Evolutionary conservation across 2,113 vertebrate genomes (phyloP).

Genomic region (Sinocyclocheilus anshuiensis): DNA sequence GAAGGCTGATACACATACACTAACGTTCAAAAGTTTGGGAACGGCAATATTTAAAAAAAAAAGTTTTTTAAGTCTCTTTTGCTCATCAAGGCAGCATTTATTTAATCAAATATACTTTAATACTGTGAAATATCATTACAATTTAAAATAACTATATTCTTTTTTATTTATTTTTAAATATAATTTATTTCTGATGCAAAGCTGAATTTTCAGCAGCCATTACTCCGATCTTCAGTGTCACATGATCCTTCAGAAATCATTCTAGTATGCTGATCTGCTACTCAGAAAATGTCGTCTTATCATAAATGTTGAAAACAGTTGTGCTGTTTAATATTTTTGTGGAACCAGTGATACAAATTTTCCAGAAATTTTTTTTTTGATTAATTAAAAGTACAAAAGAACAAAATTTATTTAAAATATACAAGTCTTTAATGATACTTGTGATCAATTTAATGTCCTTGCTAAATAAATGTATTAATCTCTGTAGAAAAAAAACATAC

Average conservation of each 20-base stretch:
- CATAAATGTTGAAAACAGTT: not conserved
- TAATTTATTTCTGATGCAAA: not conserved
- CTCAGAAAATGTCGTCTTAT: not conserved
- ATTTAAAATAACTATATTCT: not conserved
- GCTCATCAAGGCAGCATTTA: not conserved
- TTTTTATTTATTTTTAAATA: not conserved
- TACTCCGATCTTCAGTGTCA: not conserved
- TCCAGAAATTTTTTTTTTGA: not conserved
- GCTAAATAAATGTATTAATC: not conserved
- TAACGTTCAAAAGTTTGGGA: not conserved
- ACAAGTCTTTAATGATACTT: not conserved
- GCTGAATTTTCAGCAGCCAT: not conserved
- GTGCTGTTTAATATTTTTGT: not conserved
- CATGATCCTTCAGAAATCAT: not conserved
- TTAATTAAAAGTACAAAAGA: not conserved
- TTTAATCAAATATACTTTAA: not conserved
- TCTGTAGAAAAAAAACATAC: not conserved
- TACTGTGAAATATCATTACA: not conserved
- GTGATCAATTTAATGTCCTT: not conserved
- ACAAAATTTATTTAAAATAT: not conserved
- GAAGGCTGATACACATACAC: not conserved
- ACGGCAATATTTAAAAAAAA: not conserved
- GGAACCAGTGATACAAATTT: not conserved
- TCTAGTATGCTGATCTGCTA: not conserved
- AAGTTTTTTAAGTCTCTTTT: not conserved